Evolutionary conservation across 1,140 invertebrate genomes (phyloP).

Genomic region (Neotoxoptera formosana): DNA sequence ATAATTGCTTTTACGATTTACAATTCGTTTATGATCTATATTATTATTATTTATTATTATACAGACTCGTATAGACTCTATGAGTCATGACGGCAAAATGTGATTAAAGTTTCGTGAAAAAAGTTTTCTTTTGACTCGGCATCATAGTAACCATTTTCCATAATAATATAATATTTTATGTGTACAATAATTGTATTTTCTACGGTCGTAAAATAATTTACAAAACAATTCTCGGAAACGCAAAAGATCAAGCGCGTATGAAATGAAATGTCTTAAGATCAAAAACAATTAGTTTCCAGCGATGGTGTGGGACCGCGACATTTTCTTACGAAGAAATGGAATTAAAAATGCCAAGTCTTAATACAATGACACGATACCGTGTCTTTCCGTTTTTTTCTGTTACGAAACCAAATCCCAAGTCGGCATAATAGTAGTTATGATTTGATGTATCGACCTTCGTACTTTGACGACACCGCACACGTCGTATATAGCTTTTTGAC

Average conservation of each 20-base stretch:
- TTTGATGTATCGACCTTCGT: no score
- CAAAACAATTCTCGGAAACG: not conserved
- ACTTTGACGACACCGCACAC: not conserved
- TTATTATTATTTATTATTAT: no score
- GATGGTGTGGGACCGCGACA: not conserved
- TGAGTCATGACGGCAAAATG: not conserved
- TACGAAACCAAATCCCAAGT: not conserved
- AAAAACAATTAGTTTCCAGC: conserved; percentile 1
- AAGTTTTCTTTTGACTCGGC: not conserved
- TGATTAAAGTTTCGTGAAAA: not conserved
- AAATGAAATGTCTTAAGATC: not conserved
- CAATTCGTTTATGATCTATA: not conserved
- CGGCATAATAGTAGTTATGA: not conserved
- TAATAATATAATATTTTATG: no score
- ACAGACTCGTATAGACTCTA: no score
- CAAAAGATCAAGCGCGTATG: not conserved
- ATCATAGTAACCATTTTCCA: not conserved
- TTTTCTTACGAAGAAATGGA: not conserved
- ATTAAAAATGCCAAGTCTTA: not conserved
- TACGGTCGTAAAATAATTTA: not conserved
- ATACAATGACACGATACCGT: not conserved
- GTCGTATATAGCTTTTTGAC: not conserved
- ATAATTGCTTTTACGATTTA: not conserved
- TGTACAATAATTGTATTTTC: not conserved
- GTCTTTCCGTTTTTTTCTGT: not conserved